A percentile compares a stretch with the other conserved stretches of the same genome.
Conservation (phyloP, 2,888 invertebrate genomes). For the Eilema sororculum region DNA sequence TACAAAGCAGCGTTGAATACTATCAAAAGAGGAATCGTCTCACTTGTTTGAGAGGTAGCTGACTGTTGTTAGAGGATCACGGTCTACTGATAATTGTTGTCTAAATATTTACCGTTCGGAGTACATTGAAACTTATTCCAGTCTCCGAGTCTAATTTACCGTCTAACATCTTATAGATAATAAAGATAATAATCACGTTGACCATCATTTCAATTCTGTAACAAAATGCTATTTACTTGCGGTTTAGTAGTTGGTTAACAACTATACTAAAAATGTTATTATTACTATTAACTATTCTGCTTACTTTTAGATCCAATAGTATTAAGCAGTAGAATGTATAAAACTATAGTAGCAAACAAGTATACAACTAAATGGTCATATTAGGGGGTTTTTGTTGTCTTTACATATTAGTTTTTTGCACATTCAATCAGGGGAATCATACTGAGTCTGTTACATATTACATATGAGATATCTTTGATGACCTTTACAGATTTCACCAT, state of each 20-base stretch:
- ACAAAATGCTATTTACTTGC: background rate
- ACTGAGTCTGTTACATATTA: no score
- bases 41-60: conserved; percentile 51
- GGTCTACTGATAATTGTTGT: conserved; percentile 80
- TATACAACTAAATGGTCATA: no score
- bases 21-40: conserved; percentile 12
- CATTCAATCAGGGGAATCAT: no score
- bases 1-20: conserved; percentile 53
- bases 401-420: no score
- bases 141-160: conserved; percentile 62
- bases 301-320: background rate
- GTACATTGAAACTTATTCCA: conserved; percentile 69
- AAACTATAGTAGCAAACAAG: no score
- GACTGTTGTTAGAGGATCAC: conserved; percentile 69
- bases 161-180: conserved; percentile 46
- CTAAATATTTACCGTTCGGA: conserved; percentile 80
- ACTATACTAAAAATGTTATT: background rate
- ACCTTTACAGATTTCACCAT: no score
- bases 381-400: no score
- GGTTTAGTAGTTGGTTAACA: conserved; percentile 6
- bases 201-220: conserved; percentile 31
- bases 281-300: background rate
- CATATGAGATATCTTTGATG: no score
- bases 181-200: conserved; percentile 28
- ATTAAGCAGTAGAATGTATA: no score